Evolutionary conservation across 2,888 invertebrate species (phyloP).

Genomic region (Drosophila multiciliata): DNA sequence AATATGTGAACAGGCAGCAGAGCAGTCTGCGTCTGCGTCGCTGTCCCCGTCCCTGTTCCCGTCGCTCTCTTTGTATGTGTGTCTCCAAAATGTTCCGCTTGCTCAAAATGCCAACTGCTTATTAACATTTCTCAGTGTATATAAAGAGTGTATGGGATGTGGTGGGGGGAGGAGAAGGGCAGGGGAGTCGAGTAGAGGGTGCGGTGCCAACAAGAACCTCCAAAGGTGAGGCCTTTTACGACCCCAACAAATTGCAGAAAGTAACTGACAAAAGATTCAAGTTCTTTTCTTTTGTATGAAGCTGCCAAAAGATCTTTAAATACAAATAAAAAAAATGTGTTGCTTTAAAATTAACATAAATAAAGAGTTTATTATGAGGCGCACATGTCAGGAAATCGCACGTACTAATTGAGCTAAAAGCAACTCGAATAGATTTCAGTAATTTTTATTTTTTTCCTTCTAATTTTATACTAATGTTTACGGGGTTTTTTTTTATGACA

Average conservation of each 20-base stretch:
- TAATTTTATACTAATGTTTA: background rate
- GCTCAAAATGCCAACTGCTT: conserved; percentile 51
- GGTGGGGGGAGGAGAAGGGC: no score
- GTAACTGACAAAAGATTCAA: conserved; percentile 23
- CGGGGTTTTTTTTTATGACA: background rate
- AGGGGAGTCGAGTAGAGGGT: conserved; percentile 8
- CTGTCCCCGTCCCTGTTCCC: background rate
- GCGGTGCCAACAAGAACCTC: conserved; percentile 30
- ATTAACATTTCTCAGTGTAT: conserved; percentile 62
- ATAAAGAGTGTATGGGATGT: background rate
- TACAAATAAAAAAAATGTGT: background rate
- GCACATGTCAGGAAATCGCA: background rate
- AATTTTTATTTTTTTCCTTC: background rate
- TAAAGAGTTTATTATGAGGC: background rate
- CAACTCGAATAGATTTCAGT: background rate
- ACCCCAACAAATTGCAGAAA: conserved; percentile 52
- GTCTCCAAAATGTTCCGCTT: conserved; percentile 52
- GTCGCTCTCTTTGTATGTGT: background rate
- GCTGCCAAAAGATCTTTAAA: background rate
- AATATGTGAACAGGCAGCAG: conserved; percentile 14
- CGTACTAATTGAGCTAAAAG: background rate
- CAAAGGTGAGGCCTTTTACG: conserved; percentile 68
- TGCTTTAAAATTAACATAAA: background rate
- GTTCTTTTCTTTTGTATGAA: conserved; percentile 8
- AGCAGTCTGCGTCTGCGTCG: background rate